Base-by-base conservation (phyloP, 2,113 vertebrate genomes). In the Notarius lentiginosus region DNA sequence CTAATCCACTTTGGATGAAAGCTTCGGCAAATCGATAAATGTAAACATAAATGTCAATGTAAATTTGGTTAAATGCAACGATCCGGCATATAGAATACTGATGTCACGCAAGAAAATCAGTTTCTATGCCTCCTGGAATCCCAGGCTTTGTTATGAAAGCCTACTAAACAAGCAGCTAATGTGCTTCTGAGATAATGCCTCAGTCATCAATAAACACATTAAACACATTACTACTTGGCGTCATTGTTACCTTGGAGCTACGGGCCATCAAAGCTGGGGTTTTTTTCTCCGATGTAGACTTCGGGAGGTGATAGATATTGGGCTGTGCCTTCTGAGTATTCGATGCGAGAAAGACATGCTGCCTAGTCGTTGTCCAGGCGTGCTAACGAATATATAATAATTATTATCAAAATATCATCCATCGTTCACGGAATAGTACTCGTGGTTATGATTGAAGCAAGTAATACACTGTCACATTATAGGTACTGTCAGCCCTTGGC, bases 201-300 rank as follows among this genome's bases (percentile, higher is more conserved):
- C 79, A 22, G 79, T 80, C 79, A 80, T 80, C 79, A 80, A 84
- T 73, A 75, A 84, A 30, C 83, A 75, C 70, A 75, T 84, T 61
- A 72, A 84, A 84, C 83, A 76, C 70, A 84, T 84, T 75, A 84
- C 1, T 1, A 34, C 14, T 47, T 75, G 68, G 72, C 55, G 17
- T 75, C 70, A 84, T 49, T 75, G 83, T 75, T 41, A 75, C 79
- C 56, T 80, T 41, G 14, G 70, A 84, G 83, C 83, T 84, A 72
- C 8, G 22, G 34, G 83, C 68, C 70, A 84, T 75, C 83, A 49
- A 73, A 84, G 55, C 68, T 84, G 34, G 27, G 41, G 3, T 41
- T 41, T 84, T 84, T 84, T 60, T 56, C 15, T n/a, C 56, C 30
- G 1, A 56, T 58, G 30, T 72, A 58, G 70, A 75, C 56, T 20